Evolutionary conservation across 2,113 vertebrate genomes (phyloP), one percentile per base, ranked within the genome.

Genomic region (Naja naja): DNA sequence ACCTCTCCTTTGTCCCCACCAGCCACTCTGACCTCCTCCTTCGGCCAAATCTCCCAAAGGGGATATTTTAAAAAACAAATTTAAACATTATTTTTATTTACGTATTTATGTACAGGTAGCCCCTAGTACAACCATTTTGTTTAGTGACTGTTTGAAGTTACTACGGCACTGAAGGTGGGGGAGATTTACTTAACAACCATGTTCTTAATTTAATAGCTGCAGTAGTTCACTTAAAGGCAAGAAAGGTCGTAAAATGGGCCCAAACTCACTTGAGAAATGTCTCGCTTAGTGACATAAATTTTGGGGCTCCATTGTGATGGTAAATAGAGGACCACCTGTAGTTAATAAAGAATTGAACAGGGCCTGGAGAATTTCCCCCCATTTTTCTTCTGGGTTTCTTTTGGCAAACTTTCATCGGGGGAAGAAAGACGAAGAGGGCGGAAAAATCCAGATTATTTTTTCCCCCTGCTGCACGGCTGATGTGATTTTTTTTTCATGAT

Each of bases 11-110:
- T 12, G 3, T 11, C 60, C 96, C 93, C 96, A 91, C 90, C 25
- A 93, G 96, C 94, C 93, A 85, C 95, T 96, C 97, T 92, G 90
- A 53, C 30, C 94, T 92, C 18, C 89, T 91, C 56, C 93, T 96
- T 89, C 85, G 4, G 4, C n/a, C 96, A 4, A 86, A 2, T 94
- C 95, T 97, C 97, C 97, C 96, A 91, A 95, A 94, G 97, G 97
- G 96, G 96, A 97, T 93, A 95, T 25, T 25, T 9, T 25, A 9
- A 9, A 25, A 25, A 55, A 55, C 2, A 49, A 49, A 52, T 25
- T 25, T 25, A 58, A 58, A 9, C 9, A 25, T 25, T 10, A 60
- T 60, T 27, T 60, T 27, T 58, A 27, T 58, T 58, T 25, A 55
- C 5, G 5, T 56, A 23, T 56, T 56, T 56, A 27, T 25, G 25